These are phyloP conservation scores for Macrosteles quadrilineatus DNA, from an alignment of 1,140 invertebrate genomes.

Conservation along the genomic window DNA sequence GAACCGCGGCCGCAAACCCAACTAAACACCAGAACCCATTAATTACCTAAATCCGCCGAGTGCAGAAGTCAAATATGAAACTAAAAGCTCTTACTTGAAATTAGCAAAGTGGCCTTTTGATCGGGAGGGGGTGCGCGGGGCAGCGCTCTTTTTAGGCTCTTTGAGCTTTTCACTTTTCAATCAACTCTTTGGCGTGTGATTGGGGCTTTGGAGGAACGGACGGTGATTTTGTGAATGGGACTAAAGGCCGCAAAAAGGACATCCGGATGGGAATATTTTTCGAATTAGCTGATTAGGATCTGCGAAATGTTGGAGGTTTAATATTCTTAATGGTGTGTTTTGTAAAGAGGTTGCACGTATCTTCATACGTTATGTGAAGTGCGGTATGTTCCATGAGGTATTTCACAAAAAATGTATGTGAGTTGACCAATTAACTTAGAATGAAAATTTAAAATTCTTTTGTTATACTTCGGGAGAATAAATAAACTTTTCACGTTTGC, in stretches of 20 bases:
- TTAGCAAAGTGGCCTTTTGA: slow-evolving; percentile 14
- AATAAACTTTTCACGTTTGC: too few relatives aligned
- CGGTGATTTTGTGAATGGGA: slow-evolving; percentile 18
- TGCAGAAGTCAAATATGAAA: slow-evolving; percentile 23
- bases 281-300: slow-evolving; percentile 20
- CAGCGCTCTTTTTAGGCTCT: slow-evolving; percentile 2
- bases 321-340: slow-evolving; percentile 24
- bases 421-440: too few relatives aligned
- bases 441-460: too few relatives aligned
- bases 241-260: slow-evolving; percentile 17
- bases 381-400: too few relatives aligned
- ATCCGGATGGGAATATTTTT: slow-evolving; percentile 17
- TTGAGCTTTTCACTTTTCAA: slow-evolving; percentile 27
- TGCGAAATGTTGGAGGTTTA: slow-evolving; percentile 15
- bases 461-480: too few relatives aligned
- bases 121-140: not conserved
- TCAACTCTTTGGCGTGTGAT: slow-evolving; percentile 18
- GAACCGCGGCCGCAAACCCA: not conserved
- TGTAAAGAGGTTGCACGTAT: too few relatives aligned
- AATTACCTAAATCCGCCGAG: not conserved
- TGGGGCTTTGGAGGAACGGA: not conserved
- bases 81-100: slow-evolving; percentile 18
- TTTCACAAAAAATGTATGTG: too few relatives aligned
- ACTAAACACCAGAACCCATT: not conserved
- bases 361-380: too few relatives aligned